These are phyloP conservation scores for Triplophysa rosa DNA, from an alignment of 2,113 vertebrate genomes.

Conservation along the genomic window DNA sequence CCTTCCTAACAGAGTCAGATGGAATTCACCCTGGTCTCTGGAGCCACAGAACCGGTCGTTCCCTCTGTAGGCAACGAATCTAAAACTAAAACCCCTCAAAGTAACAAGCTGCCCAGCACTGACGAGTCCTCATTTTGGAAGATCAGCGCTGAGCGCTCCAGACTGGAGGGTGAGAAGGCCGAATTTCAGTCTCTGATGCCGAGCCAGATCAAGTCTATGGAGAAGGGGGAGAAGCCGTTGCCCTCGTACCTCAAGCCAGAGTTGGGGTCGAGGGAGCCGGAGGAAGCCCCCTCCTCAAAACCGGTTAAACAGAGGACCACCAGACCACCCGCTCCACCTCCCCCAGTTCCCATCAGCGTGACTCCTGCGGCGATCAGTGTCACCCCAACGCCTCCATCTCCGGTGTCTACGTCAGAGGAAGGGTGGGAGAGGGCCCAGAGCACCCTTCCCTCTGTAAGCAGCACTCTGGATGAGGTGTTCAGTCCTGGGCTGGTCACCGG, in stretches of 20 bases:
- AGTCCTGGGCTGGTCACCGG: conserved; percentile 67
- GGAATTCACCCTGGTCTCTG: conserved; percentile 85
- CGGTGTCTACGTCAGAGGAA: conserved; percentile 55
- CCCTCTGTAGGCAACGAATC: conserved; percentile 69
- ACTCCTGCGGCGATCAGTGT: conserved; percentile 53
- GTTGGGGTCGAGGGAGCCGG: conserved; percentile 65
- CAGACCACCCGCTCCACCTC: conserved; percentile 71
- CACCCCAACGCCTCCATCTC: conserved; percentile 45
- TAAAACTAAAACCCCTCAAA: conserved; percentile 70
- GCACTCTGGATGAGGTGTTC: conserved; percentile 74
- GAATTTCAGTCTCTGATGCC: conserved; percentile 93
- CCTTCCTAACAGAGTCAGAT: conserved; percentile 84
- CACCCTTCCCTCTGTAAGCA: conserved; percentile 69
- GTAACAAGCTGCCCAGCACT: conserved; percentile 73
- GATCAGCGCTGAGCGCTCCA: conserved; percentile 89
- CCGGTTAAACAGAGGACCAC: conserved; percentile 72
- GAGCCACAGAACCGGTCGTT: conserved; percentile 74
- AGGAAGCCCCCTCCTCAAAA: conserved; percentile 56
- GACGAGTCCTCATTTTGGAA: conserved; percentile 95
- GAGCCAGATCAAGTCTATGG: conserved; percentile 96
- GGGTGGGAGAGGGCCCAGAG: conserved; percentile 82
- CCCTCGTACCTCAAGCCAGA: conserved; percentile 80
- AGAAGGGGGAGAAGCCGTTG: conserved; percentile 92
- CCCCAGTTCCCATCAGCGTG: conserved; percentile 63
- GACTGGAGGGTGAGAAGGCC: conserved; percentile 84